Evolutionary conservation across 2,888 invertebrate genomes (phyloP).

Genomic region (Carcina quercana): DNA sequence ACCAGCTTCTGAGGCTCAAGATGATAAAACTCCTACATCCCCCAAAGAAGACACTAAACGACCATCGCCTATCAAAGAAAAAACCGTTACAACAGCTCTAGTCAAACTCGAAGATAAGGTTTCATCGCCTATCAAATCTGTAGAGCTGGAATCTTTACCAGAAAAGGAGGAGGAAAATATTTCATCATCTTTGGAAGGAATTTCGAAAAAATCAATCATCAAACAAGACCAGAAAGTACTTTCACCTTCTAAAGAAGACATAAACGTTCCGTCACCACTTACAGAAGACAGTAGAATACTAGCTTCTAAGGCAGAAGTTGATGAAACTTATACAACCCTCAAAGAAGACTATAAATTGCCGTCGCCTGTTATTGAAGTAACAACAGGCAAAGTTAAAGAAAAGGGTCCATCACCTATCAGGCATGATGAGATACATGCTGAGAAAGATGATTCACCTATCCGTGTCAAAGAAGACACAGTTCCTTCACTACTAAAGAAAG

Average conservation of each 20-base stretch:
- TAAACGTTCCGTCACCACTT: no score
- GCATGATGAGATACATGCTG: not conserved
- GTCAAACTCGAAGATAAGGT: not conserved
- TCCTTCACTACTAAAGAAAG: not conserved
- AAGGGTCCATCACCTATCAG: no score
- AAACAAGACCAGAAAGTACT: not conserved
- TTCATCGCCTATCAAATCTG: not conserved
- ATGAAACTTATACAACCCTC: not conserved
- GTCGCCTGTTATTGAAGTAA: no score
- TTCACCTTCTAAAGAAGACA: not conserved
- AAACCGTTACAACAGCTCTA: not conserved
- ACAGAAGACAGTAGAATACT: no score
- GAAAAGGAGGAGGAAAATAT: no score
- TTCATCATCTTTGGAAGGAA: no score
- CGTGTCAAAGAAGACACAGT: not conserved
- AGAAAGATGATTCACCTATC: not conserved
- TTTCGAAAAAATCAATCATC: no score
- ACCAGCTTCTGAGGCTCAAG: not conserved
- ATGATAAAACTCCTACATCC: no score
- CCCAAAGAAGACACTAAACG: not conserved
- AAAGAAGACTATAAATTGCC: no score
- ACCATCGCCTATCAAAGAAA: not conserved
- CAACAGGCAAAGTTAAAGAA: no score
- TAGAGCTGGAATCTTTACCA: no score
- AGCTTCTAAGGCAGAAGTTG: not conserved